Evolutionary conservation across 2,888 invertebrate genomes (phyloP).

Genomic region (Flexamia atlantica): DNA sequence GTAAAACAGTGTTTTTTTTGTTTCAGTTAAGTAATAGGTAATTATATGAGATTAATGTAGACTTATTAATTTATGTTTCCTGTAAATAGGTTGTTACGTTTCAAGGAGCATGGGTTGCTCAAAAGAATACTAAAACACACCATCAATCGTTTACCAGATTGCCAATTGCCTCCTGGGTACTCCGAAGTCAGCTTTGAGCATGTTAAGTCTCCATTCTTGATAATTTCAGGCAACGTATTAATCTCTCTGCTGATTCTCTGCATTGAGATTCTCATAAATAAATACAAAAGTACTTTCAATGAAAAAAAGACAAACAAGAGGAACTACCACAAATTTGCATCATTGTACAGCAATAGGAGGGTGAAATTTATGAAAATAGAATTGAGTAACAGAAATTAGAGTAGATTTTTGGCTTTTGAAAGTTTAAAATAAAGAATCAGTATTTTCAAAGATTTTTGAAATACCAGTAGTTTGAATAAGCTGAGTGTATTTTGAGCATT

Average conservation of each 20-base stretch:
- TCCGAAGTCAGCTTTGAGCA: slow-evolving; percentile 47
- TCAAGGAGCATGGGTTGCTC: slow-evolving; percentile 55
- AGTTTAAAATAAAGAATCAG: too few species aligned
- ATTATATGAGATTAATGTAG: too few species aligned
- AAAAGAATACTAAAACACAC: slow-evolving; percentile 21
- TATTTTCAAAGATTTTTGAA: too few species aligned
- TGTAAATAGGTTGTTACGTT: slow-evolving; percentile 40
- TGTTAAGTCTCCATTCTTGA: slow-evolving; percentile 47
- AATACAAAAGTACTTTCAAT: background rate
- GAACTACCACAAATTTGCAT: background rate
- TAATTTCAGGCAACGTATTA: slow-evolving; percentile 12
- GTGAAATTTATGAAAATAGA: background rate
- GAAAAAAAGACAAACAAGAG: background rate
- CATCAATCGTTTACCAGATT: background rate
- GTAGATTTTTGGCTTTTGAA: too few species aligned
- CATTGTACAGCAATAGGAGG: background rate
- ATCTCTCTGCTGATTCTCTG: slow-evolving; percentile 10
- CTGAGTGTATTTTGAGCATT: too few species aligned
- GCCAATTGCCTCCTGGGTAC: slow-evolving; percentile 45
- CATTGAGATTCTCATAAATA: slow-evolving; percentile 21
- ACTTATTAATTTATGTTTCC: background rate
- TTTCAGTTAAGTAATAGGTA: too few species aligned
- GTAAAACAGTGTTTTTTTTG: background rate
- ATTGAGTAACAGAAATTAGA: too few species aligned
- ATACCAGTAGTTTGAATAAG: too few species aligned